These are phyloP conservation scores for Stigmatopora nigra DNA, from an alignment of 2,113 vertebrate species.

Conservation along the genomic window DNA sequence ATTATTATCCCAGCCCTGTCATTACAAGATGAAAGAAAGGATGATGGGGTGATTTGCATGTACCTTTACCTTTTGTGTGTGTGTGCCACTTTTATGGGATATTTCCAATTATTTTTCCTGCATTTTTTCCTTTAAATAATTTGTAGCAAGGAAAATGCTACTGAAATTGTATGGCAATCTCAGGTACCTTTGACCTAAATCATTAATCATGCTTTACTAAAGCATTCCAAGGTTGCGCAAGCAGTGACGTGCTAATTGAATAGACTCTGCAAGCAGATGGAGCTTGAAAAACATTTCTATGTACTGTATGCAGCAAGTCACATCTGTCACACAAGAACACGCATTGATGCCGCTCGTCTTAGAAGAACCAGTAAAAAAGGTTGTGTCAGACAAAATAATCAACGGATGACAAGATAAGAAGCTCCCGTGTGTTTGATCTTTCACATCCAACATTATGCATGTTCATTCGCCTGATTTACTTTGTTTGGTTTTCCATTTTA, in stretches of 20 bases:
- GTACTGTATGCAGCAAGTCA: slow-evolving; percentile 1
- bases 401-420: neutral
- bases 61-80: slow-evolving; percentile 15
- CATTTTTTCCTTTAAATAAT: slow-evolving; percentile 44
- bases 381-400: slow-evolving; percentile 4
- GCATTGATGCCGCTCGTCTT: slow-evolving; percentile 1
- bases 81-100: slow-evolving; percentile 16
- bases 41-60: slow-evolving; percentile 42
- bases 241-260: slow-evolving; percentile 48
- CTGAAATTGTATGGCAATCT: slow-evolving; percentile 38
- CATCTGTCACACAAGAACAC: slow-evolving; percentile 38
- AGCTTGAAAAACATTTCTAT: slow-evolving; percentile 38
- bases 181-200: slow-evolving; percentile 50
- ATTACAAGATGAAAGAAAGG: slow-evolving; percentile 68
- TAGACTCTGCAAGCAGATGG: slow-evolving; percentile 28
- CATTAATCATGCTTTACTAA: slow-evolving; percentile 47
- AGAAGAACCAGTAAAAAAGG: slow-evolving; percentile 9
- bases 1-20: slow-evolving; percentile 73
- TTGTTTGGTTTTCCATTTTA: slow-evolving; percentile 3
- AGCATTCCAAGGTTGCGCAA: slow-evolving; percentile 37
- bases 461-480: slow-evolving; percentile 34
- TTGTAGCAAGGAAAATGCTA: slow-evolving; percentile 44
- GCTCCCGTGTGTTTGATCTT: neutral
- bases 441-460: slow-evolving; percentile 26
- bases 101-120: slow-evolving; percentile 44